These are phyloP conservation scores for Dolichomitus sp. DNA, from an alignment of 2,888 invertebrate species.

Conservation along the genomic window DNA sequence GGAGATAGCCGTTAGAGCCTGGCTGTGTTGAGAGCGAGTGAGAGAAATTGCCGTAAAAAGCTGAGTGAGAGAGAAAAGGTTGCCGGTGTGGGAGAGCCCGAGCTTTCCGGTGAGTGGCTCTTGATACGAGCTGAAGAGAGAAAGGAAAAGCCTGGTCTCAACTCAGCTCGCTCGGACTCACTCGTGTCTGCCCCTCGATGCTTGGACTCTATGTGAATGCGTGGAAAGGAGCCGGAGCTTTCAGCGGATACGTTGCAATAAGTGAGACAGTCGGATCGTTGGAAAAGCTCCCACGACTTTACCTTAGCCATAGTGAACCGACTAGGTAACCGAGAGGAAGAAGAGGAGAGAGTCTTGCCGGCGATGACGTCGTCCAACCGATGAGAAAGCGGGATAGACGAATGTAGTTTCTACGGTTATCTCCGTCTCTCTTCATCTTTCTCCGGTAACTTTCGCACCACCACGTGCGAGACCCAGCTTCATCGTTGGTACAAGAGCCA, in stretches of 20 bases:
- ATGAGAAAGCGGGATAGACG: slow-evolving; percentile 46
- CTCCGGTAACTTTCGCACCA: slow-evolving; percentile 58
- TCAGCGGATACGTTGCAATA: slow-evolving; percentile 32
- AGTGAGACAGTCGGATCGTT: slow-evolving; percentile 29
- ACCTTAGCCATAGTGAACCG: slow-evolving; percentile 25
- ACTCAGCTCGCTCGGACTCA: slow-evolving; percentile 57
- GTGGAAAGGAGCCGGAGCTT: slow-evolving; percentile 52
- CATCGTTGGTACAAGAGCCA: slow-evolving; percentile 22
- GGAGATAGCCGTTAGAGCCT: slow-evolving; percentile 41
- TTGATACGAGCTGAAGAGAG: slow-evolving; percentile 40
- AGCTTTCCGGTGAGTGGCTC: slow-evolving; percentile 73
- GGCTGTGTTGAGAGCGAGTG: slow-evolving; percentile 57
- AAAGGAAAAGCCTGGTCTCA: slow-evolving; percentile 42
- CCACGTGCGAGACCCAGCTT: slow-evolving; percentile 11
- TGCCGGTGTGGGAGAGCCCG: slow-evolving; percentile 65
- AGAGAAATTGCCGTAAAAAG: slow-evolving; percentile 53
- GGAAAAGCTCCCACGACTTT: not conserved
- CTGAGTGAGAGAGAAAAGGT: slow-evolving; percentile 47
- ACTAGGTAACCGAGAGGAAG: slow-evolving; percentile 30
- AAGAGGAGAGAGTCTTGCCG: slow-evolving; percentile 34
- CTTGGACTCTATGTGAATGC: slow-evolving; percentile 35
- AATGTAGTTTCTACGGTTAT: slow-evolving; percentile 25
- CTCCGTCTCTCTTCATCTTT: slow-evolving; percentile 23
- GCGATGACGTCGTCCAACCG: slow-evolving; percentile 47
- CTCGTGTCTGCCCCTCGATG: slow-evolving; percentile 35